phyloP scores from a whole-genome alignment of 1,140 invertebrate species.

The Penaeus japonicus region DNA sequence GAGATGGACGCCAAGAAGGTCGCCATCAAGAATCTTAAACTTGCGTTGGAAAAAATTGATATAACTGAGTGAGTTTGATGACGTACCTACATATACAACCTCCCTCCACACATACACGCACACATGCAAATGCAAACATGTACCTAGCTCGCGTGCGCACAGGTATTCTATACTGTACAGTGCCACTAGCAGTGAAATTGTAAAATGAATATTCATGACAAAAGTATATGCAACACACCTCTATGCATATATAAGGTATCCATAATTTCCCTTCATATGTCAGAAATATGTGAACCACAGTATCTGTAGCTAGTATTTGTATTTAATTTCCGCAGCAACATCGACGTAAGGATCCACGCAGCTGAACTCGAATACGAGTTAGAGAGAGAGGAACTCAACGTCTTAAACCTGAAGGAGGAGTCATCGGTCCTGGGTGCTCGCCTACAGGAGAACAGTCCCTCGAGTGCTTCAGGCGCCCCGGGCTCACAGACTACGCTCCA shows the following conservation, averaged over 20 bases:
- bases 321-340: constrained; percentile 74
- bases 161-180: too few species aligned
- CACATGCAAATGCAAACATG: too few species aligned
- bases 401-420: constrained; percentile 83
- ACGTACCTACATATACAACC: not conserved
- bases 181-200: too few species aligned
- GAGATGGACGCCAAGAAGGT: constrained; percentile 77
- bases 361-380: constrained; percentile 88
- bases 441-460: constrained; percentile 71
- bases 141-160: too few species aligned
- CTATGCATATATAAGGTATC: not conserved
- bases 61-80: constrained; percentile 76
- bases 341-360: constrained; percentile 87
- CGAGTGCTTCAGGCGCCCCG: not conserved
- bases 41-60: constrained; percentile 77
- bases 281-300: too few species aligned
- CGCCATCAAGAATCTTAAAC: constrained; percentile 78
- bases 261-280: not conserved
- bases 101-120: too few species aligned
- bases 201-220: too few species aligned
- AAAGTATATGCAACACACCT: too few species aligned
- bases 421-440: constrained; percentile 79
- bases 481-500: not conserved
- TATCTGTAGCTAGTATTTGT: too few species aligned
- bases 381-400: constrained; percentile 84